phyloP scores from a whole-genome alignment of 37 sponge, comb jelly and placozoan species.

The Ephydatia muelleri region DNA sequence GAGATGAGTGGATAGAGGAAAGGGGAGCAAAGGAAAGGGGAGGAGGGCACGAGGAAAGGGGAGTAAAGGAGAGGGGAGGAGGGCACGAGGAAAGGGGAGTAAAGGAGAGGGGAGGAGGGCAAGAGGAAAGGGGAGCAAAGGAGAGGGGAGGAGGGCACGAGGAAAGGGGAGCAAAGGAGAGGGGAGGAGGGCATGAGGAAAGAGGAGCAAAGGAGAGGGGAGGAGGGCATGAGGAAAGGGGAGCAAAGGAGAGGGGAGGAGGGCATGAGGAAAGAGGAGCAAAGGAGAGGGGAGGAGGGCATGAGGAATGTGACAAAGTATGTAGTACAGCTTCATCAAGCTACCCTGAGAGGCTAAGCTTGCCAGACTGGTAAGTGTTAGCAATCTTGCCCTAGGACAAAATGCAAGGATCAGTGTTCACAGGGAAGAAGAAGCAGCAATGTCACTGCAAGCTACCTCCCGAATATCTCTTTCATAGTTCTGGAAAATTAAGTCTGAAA shows the following conservation, averaged over 20 bases:
- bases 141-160: not conserved
- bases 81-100: not conserved
- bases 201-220: not conserved
- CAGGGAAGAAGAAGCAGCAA: not conserved
- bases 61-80: not conserved
- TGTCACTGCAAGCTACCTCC: conserved; percentile 19
- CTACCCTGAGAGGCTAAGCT: conserved; percentile 59
- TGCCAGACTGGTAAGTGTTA: conserved; percentile 52
- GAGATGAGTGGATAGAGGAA: not conserved
- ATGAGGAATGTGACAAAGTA: not conserved
- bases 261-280: not conserved
- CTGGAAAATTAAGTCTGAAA: conserved; percentile 35
- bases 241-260: not conserved
- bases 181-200: not conserved
- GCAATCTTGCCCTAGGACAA: conserved; percentile 19
- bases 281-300: too few species aligned
- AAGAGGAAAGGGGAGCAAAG: not conserved
- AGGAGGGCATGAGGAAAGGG: not conserved
- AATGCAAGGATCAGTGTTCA: not conserved
- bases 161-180: not conserved
- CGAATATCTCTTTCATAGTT: conserved; percentile 24
- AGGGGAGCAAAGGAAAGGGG: too few species aligned
- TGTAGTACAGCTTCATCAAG: not conserved
- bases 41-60: not conserved
- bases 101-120: not conserved